Evolutionary conservation across 2,797 vertebrate genomes (phyloP).

Genomic region (Cossypha caffra): DNA sequence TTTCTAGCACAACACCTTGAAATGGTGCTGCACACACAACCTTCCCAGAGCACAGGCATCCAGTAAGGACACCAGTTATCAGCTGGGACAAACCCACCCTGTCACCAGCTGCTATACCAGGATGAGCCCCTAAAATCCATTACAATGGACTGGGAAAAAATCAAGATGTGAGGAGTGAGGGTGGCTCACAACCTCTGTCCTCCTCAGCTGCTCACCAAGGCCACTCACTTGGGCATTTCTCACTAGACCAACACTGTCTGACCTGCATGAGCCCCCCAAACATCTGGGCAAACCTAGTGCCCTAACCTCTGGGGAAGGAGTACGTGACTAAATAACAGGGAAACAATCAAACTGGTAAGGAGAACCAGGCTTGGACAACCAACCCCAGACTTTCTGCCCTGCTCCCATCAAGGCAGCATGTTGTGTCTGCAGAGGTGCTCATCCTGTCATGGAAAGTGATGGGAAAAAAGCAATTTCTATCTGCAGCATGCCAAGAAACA

Average conservation of each 20-base stretch:
- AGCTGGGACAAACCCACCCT: background rate
- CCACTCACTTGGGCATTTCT: background rate
- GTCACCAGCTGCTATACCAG: background rate
- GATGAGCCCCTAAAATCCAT: background rate
- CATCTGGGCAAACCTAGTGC: background rate
- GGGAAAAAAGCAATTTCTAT: background rate
- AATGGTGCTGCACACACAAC: background rate
- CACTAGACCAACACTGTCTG: background rate
- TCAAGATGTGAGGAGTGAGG: background rate
- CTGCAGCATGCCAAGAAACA: background rate
- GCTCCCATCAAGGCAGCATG: background rate
- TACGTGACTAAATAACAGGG: background rate
- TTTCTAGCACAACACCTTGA: background rate
- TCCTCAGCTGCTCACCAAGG: accelerated
- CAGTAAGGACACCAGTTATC: background rate
- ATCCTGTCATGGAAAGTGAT: background rate
- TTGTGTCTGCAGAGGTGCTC: background rate
- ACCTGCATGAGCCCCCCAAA: background rate
- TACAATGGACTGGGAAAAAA: background rate
- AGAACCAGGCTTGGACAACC: background rate
- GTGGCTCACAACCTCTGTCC: background rate
- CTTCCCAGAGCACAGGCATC: background rate
- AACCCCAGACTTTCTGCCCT: background rate
- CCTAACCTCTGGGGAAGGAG: background rate
- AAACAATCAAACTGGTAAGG: background rate